These are phyloP conservation scores for Thamnaconus septentrionalis DNA, from an alignment of 2,113 vertebrate species.

Conservation along the genomic window DNA sequence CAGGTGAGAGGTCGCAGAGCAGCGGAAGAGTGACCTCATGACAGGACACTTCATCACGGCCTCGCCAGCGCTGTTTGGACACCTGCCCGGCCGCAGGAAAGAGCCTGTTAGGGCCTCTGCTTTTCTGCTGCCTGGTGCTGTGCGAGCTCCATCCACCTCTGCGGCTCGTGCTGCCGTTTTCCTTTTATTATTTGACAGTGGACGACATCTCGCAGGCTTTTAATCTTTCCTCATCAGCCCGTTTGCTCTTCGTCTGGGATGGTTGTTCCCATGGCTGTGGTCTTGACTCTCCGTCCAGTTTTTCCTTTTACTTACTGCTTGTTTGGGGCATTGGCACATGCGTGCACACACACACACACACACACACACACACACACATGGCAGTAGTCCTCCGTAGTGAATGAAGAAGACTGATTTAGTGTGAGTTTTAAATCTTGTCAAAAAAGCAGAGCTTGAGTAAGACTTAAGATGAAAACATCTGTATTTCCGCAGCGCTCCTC, in stretches of 20 bases:
- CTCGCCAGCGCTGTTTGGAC: slow-evolving; percentile 57
- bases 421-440: not conserved
- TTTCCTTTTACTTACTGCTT: not conserved
- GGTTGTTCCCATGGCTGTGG: slow-evolving; percentile 5
- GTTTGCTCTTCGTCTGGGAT: too few relatives aligned
- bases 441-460: not conserved
- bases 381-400: not conserved
- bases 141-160: slow-evolving; percentile 25
- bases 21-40: slow-evolving; percentile 66
- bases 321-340: not conserved
- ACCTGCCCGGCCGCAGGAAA: slow-evolving; percentile 45
- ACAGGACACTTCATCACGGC: slow-evolving; percentile 73
- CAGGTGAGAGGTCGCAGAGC: slow-evolving; percentile 61
- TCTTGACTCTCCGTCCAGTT: slow-evolving; percentile 6
- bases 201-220: slow-evolving; percentile 13
- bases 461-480: not conserved
- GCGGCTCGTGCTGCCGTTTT: not conserved
- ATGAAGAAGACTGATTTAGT: not conserved
- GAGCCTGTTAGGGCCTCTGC: slow-evolving; percentile 42
- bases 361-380: not conserved
- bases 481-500: not conserved
- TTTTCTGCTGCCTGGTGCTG: slow-evolving; percentile 35
- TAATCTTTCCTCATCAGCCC: slow-evolving; percentile 21
- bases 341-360: not conserved
- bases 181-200: not conserved